Evolutionary conservation across 2,113 vertebrate genomes (phyloP).

Genomic region (Cyanoliseus patagonus): DNA sequence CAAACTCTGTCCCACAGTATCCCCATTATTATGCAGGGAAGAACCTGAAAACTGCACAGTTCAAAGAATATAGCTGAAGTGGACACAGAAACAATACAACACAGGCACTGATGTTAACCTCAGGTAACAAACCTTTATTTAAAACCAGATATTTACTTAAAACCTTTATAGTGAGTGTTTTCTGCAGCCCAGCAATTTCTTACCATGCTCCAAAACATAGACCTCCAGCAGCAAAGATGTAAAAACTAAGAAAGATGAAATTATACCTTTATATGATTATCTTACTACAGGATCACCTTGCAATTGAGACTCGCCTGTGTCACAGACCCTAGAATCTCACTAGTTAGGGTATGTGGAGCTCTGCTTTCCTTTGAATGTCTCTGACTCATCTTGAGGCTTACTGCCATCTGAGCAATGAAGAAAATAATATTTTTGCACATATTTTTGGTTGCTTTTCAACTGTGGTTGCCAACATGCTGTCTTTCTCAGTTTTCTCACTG

Average conservation of each 20-base stretch:
- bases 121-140: background rate
- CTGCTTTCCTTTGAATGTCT: background rate
- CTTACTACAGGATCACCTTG: background rate
- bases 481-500: background rate
- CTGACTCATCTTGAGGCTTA: background rate
- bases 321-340: background rate
- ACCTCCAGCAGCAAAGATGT: background rate
- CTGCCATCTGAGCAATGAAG: background rate
- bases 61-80: background rate
- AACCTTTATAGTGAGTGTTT: rapidly evolving
- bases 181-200: background rate
- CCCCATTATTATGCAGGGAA: background rate
- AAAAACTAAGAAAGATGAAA: background rate
- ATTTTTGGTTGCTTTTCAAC: background rate
- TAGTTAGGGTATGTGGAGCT: background rate
- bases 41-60: background rate
- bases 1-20: background rate
- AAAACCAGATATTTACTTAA: background rate
- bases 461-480: background rate
- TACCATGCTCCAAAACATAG: background rate
- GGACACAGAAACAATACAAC: background rate
- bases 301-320: rapidly evolving
- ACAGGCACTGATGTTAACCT: rapidly evolving
- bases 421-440: background rate
- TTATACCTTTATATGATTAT: rapidly evolving